Conservation (phyloP, 1,140 invertebrate genomes). For the Agraylea sexmaculata region DNA sequence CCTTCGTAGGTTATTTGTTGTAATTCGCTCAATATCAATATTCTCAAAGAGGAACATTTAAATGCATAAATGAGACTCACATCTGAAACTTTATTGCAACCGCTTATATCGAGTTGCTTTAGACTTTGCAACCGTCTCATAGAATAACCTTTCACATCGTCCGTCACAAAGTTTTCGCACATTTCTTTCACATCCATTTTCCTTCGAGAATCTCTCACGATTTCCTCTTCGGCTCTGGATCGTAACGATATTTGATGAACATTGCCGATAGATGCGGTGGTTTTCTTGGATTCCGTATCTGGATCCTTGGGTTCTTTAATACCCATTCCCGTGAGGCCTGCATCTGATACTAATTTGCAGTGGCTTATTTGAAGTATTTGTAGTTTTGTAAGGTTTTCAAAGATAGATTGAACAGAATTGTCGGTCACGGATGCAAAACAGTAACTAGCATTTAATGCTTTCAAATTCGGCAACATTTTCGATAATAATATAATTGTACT, state of each 20-base stretch:
- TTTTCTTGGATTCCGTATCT: conserved; percentile 12
- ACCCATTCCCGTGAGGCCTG: conserved; percentile 51
- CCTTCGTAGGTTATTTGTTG: conserved; percentile 55
- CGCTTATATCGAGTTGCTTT: conserved; percentile 46
- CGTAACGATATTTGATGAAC: conserved; percentile 44
- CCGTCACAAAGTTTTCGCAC: conserved; percentile 41
- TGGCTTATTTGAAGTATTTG: conserved; percentile 48
- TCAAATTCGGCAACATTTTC: conserved; percentile 43
- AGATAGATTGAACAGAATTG: conserved; percentile 48
- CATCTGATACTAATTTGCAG: conserved; percentile 55
- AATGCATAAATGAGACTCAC: conserved; percentile 55
- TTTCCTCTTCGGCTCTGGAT: conserved; percentile 53
- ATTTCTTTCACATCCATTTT: conserved; percentile 48
- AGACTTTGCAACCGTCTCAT: conserved; percentile 46
- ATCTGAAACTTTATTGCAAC: conserved; percentile 58
- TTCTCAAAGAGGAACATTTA: conserved; percentile 47
- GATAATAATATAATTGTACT: conserved; percentile 43
- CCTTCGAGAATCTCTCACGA: conserved; percentile 48
- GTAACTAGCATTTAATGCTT: conserved; percentile 49
- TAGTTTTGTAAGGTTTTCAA: conserved; percentile 47
- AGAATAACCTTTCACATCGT: conserved; percentile 40
- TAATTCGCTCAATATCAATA: conserved; percentile 51
- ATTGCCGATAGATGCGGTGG: conserved; percentile 5
- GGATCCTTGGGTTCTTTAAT: conserved; percentile 28
- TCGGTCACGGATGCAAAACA: conserved; percentile 57